Evolutionary conservation across 2,888 invertebrate species (phyloP).

Genomic region (Agapetus fuscipes): DNA sequence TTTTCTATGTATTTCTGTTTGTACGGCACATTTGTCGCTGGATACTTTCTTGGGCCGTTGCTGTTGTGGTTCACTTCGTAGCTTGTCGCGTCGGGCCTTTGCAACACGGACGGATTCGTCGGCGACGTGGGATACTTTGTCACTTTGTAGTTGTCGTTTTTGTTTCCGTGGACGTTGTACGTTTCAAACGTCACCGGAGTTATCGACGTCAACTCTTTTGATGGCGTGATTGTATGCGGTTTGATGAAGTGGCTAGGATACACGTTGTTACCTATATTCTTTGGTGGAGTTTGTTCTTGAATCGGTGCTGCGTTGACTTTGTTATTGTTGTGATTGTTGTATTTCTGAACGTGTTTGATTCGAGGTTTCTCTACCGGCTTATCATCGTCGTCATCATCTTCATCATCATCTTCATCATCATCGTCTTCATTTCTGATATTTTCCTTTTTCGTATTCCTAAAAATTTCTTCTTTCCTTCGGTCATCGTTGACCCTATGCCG

Average conservation of each 20-base stretch:
- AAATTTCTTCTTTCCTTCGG: too few relatives aligned
- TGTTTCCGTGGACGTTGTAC: constrained; percentile 2
- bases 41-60: constrained; percentile 1
- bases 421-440: constrained; percentile 9
- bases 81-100: constrained; percentile 26
- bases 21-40: constrained; percentile 9
- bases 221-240: background rate
- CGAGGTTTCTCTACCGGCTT: constrained; percentile 11
- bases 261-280: background rate
- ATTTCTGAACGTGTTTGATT: constrained; percentile 5
- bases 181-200: constrained; percentile 8
- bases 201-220: constrained; percentile 1
- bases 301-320: background rate
- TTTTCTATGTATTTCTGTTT: constrained; percentile 40
- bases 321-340: constrained; percentile 5
- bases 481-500: too few relatives aligned
- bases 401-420: constrained; percentile 37
- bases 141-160: background rate
- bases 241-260: background rate
- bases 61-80: constrained; percentile 33
- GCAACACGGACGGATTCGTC: background rate
- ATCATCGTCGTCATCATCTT: constrained; percentile 25
- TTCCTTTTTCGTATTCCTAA: too few relatives aligned
- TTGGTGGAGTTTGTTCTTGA: background rate
- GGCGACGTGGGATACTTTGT: background rate